Evolutionary conservation across 2,113 vertebrate genomes (phyloP).

Genomic region (Pollachius pollachius): DNA sequence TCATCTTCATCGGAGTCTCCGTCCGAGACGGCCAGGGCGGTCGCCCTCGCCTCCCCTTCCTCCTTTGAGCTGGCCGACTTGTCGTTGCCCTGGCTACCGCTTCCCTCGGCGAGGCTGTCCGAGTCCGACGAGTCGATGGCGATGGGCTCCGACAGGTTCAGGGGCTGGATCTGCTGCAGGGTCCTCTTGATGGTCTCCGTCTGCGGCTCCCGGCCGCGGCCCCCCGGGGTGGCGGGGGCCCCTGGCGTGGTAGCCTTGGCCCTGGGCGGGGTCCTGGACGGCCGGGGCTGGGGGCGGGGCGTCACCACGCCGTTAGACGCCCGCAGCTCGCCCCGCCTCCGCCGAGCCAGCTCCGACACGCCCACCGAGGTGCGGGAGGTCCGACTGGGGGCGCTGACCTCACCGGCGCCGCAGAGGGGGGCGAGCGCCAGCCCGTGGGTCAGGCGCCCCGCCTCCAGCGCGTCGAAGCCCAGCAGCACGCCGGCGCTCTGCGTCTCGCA

Average conservation of each 20-base stretch:
- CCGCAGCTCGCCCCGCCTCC: slow-evolving; percentile 39
- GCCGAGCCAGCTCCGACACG: slow-evolving; percentile 62
- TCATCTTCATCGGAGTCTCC: slow-evolving; percentile 54
- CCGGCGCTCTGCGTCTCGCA: slow-evolving; percentile 82
- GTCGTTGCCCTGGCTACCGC: slow-evolving; percentile 41
- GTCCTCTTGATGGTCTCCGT: slow-evolving; percentile 64
- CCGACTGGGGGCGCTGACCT: slow-evolving; percentile 65
- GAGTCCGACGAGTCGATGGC: slow-evolving; percentile 75
- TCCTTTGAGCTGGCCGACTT: slow-evolving; percentile 25
- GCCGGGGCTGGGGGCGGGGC: slow-evolving; percentile 10
- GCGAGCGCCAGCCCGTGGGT: slow-evolving; percentile 85
- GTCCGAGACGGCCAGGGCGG: slow-evolving; percentile 44
- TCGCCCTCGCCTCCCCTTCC: slow-evolving; percentile 48
- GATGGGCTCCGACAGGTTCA: slow-evolving; percentile 68
- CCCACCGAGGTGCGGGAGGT: slow-evolving; percentile 81
- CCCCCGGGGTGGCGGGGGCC: slow-evolving; percentile 31
- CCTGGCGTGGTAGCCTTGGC: slow-evolving; percentile 7
- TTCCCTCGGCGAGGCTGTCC: slow-evolving; percentile 69
- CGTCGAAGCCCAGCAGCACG: slow-evolving; percentile 92
- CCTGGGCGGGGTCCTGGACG: neutral
- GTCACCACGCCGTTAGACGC: slow-evolving; percentile 43
- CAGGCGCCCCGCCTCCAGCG: slow-evolving; percentile 87
- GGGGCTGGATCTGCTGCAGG: slow-evolving; percentile 54
- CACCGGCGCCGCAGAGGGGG: slow-evolving; percentile 77
- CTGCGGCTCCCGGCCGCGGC: slow-evolving; percentile 53